Evolutionary conservation across 92 coral and sea anemone genomes (phyloP).

Genomic region (Blastomussa wellsi): DNA sequence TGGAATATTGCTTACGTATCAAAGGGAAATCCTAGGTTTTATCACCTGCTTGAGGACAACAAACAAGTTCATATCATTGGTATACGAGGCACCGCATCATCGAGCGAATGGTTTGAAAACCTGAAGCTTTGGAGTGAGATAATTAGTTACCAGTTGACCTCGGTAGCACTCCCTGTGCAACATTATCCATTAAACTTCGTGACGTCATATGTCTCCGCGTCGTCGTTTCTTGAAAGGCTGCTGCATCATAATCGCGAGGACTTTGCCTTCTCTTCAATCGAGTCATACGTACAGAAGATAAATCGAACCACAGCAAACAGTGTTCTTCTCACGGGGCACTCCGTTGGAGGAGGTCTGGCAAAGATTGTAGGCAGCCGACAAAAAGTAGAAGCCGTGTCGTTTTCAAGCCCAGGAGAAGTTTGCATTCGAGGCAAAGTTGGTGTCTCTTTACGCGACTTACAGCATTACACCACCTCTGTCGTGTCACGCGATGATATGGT

Average conservation of each 20-base stretch:
- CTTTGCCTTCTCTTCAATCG: slow-evolving; percentile 47
- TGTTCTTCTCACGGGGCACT: slow-evolving; percentile 65
- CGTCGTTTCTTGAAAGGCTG: slow-evolving; percentile 55
- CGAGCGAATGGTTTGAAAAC: slow-evolving; percentile 69
- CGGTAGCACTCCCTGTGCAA: slow-evolving; percentile 66
- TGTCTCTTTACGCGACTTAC: slow-evolving; percentile 56
- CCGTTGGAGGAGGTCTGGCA: slow-evolving; percentile 76
- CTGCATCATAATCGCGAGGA: slow-evolving; percentile 50
- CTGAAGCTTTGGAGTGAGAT: slow-evolving; percentile 73
- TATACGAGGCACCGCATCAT: slow-evolving; percentile 63
- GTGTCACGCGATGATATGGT: slow-evolving; percentile 63
- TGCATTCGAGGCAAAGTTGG: slow-evolving; percentile 61
- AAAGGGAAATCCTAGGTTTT: slow-evolving; percentile 58
- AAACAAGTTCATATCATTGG: slow-evolving; percentile 49
- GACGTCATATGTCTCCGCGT: slow-evolving; percentile 48
- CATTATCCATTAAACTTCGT: slow-evolving; percentile 51
- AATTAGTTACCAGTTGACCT: slow-evolving; percentile 64
- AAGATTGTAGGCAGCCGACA: slow-evolving; percentile 71
- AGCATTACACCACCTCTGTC: slow-evolving; percentile 68
- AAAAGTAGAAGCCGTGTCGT: slow-evolving; percentile 49
- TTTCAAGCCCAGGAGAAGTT: slow-evolving; percentile 73
- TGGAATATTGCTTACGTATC: slow-evolving; percentile 58
- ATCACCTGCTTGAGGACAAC: slow-evolving; percentile 43
- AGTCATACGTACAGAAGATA: slow-evolving; percentile 43
- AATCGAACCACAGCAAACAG: slow-evolving; percentile 24